Percentiles rank a stretch among this genome's conserved stretches.
phyloP scores from a whole-genome alignment of 1,140 invertebrate genomes.

The Pogonus chalceus region DNA sequence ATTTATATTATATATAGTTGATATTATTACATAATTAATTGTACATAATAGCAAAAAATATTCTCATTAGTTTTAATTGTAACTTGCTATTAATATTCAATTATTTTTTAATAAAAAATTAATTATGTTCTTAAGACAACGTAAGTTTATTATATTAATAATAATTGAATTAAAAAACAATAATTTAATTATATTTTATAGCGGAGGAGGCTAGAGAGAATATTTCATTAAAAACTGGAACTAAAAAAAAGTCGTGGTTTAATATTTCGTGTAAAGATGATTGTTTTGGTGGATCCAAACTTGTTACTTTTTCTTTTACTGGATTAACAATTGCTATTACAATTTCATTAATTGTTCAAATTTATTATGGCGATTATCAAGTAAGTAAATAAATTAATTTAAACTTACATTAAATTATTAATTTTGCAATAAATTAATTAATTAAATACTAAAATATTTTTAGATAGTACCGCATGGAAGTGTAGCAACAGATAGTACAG shows the following conservation, averaged over 20 bases:
- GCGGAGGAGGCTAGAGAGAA: conserved; percentile 40
- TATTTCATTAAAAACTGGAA: conserved; percentile 38
- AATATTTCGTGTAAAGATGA: conserved; percentile 25
- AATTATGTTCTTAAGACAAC: not conserved
- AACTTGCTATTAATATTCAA: conserved; percentile 2
- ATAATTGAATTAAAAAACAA: too few relatives aligned
- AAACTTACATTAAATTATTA: not conserved
- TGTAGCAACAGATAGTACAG: conserved; percentile 57
- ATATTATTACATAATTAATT: not conserved
- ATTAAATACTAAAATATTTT: conserved; percentile 15
- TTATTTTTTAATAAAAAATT: conserved; percentile 11
- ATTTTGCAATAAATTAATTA: conserved; percentile 9
- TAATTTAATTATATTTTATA: conserved; percentile 11
- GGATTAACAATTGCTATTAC: conserved; percentile 53
- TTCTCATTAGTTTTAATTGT: conserved; percentile 1
- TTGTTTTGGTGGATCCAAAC: conserved; percentile 33
- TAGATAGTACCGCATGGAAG: conserved; percentile 63
- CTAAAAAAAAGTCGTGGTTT: conserved; percentile 19
- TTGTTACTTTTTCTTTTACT: conserved; percentile 40
- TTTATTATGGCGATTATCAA: conserved; percentile 55
- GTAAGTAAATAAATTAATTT: conserved; percentile 28
- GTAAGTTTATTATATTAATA: conserved; percentile 12
- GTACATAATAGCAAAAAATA: conserved; percentile 8
- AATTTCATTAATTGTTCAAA: conserved; percentile 51
- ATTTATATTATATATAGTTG: too few relatives aligned